Percentiles rank a stretch among this genome's conserved stretches.
phyloP scores from a whole-genome alignment of 1,140 invertebrate species.

The Aphelenchoides besseyi region DNA sequence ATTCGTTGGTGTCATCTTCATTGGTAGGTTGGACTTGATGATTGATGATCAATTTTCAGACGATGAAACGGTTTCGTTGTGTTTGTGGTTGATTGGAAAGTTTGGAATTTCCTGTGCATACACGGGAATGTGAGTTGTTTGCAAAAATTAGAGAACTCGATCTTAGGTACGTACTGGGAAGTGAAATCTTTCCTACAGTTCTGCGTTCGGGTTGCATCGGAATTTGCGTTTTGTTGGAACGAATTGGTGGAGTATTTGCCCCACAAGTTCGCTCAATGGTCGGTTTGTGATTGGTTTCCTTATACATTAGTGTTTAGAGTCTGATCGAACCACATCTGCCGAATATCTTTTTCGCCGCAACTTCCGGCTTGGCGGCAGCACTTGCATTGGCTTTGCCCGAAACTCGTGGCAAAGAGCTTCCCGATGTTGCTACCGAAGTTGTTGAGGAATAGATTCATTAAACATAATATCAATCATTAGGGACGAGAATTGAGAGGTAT shows the following conservation, averaged over 20 bases:
- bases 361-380: constrained; percentile 17
- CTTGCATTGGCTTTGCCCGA: constrained; percentile 30
- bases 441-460: not conserved
- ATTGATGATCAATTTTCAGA: constrained; percentile 39
- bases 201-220: constrained; percentile 48
- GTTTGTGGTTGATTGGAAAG: constrained; percentile 43
- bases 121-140: constrained; percentile 34
- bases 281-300: not conserved
- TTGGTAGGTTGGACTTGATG: constrained; percentile 24
- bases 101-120: constrained; percentile 45
- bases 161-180: too few relatives aligned
- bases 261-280: constrained; percentile 31
- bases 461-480: not conserved
- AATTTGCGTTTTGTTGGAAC: constrained; percentile 39
- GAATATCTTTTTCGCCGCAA: constrained; percentile 35
- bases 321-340: constrained; percentile 30
- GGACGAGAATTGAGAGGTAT: not conserved
- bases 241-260: constrained; percentile 28
- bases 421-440: constrained; percentile 22
- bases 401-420: constrained; percentile 36
- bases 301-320: constrained; percentile 29
- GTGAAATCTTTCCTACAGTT: constrained; percentile 42
- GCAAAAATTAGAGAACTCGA: not conserved
- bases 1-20: constrained; percentile 23
- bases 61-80: not conserved